Evolutionary conservation across 2,797 vertebrate species (phyloP).

Genomic region (Dicrostonyx torquatus): DNA sequence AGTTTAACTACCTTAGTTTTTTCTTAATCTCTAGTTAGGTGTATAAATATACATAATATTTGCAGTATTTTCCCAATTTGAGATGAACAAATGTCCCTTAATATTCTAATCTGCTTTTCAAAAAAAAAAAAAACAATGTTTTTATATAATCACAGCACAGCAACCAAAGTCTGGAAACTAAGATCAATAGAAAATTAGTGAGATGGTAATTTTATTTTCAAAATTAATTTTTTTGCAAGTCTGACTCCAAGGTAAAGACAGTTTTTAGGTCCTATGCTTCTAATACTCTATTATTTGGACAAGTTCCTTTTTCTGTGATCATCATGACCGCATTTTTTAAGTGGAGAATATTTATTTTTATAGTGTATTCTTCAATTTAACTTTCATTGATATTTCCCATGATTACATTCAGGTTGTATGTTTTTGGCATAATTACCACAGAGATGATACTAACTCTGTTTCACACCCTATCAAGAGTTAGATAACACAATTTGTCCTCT

Average conservation of each 20-base stretch:
- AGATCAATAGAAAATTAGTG: neutral
- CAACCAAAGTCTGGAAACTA: slow-evolving; percentile 38
- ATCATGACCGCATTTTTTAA: neutral
- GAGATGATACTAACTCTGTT: neutral
- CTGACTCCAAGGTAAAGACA: neutral
- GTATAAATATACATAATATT: neutral
- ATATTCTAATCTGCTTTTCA: slow-evolving; percentile 17
- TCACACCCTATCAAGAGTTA: neutral
- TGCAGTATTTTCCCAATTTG: neutral
- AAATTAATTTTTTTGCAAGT: slow-evolving; percentile 27
- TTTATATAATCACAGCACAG: neutral
- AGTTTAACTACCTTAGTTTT: slow-evolving; percentile 35
- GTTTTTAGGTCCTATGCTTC: slow-evolving; percentile 9
- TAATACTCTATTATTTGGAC: slow-evolving; percentile 24
- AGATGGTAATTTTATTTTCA: slow-evolving; percentile 33
- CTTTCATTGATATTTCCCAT: slow-evolving; percentile 7
- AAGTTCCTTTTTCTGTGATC: slow-evolving; percentile 14
- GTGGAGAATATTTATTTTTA: slow-evolving; percentile 29
- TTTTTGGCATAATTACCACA: neutral
- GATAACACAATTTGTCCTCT: neutral
- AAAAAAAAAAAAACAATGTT: slow-evolving; percentile 49
- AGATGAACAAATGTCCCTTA: neutral
- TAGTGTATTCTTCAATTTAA: neutral
- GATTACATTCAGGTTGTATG: slow-evolving; percentile 15
- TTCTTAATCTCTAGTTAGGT: neutral